A percentile compares a stretch with the other conserved stretches of the same genome.
phyloP scores from a whole-genome alignment of 23 tunicate genomes.

The Styela clava region DNA sequence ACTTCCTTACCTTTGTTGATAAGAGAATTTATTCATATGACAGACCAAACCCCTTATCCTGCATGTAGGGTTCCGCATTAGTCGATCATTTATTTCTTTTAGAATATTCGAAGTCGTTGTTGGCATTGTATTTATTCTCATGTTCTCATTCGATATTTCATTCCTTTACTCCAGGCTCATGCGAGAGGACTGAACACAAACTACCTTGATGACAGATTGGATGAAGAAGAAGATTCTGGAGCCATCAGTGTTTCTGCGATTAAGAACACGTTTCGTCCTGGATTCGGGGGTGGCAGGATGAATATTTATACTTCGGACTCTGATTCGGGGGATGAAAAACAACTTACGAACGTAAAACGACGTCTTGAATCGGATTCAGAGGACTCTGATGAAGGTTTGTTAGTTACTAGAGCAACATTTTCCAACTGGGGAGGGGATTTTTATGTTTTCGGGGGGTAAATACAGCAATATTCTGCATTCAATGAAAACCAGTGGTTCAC shows the following conservation, averaged over 20 bases:
- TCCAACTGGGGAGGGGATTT: background rate
- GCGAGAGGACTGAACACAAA: constrained; percentile 68
- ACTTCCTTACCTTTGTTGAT: no score
- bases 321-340: constrained; percentile 68
- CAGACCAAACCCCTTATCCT: no score
- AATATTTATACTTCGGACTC: constrained; percentile 76
- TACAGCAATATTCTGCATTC: no score
- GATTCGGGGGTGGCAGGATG: constrained; percentile 18
- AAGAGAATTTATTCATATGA: no score
- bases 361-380: constrained; percentile 47
- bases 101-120: no score
- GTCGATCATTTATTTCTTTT: no score
- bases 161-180: constrained; percentile 35
- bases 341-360: constrained; percentile 60
- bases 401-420: background rate
- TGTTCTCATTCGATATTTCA: no score
- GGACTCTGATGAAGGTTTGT: constrained; percentile 1
- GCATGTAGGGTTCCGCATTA: no score
- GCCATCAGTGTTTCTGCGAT: constrained; percentile 77
- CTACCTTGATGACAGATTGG: constrained; percentile 66
- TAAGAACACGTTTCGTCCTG: constrained; percentile 62
- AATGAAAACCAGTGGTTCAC: no score
- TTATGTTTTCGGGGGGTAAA: no score
- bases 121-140: no score
- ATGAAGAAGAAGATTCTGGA: constrained; percentile 70